Conservation (phyloP, 2,888 invertebrate species). For the Troglohyphantes excavatus region DNA sequence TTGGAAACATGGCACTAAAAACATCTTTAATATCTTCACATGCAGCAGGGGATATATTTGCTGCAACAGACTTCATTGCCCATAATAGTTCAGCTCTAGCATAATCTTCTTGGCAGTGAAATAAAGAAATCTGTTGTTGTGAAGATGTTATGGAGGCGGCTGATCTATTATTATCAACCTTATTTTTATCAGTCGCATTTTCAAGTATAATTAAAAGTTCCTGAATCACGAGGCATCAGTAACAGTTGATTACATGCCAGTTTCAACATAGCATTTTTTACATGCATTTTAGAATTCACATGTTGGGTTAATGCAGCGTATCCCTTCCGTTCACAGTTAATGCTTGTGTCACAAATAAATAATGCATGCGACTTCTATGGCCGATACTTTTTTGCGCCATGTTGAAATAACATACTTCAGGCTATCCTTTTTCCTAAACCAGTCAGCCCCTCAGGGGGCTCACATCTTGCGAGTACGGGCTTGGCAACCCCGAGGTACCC, state of each 20-base stretch:
- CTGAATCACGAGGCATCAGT: neutral
- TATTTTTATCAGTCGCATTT: neutral
- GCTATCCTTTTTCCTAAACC: neutral
- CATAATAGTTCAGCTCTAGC: neutral
- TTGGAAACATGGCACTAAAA: constrained; percentile 15
- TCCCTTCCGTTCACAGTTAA: neutral
- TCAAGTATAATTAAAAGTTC: neutral
- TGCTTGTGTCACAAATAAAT: neutral
- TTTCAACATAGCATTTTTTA: neutral
- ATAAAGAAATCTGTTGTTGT: neutral
- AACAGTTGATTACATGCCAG: neutral
- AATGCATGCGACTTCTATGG: neutral
- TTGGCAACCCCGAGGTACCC: too few species aligned
- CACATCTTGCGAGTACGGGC: too few species aligned
- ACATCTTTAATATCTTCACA: constrained; percentile 37
- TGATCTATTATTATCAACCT: neutral
- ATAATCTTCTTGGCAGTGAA: neutral
- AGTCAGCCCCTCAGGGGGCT: too few species aligned
- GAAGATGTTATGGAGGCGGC: too few species aligned
- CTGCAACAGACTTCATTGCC: neutral
- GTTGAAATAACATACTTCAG: neutral
- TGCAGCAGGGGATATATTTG: constrained; percentile 12
- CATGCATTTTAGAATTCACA: neutral
- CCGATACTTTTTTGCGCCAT: neutral
- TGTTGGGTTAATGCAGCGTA: constrained; percentile 12